Conservation (phyloP, 2,797 vertebrate genomes). For the Neosalanx taihuensis region DNA sequence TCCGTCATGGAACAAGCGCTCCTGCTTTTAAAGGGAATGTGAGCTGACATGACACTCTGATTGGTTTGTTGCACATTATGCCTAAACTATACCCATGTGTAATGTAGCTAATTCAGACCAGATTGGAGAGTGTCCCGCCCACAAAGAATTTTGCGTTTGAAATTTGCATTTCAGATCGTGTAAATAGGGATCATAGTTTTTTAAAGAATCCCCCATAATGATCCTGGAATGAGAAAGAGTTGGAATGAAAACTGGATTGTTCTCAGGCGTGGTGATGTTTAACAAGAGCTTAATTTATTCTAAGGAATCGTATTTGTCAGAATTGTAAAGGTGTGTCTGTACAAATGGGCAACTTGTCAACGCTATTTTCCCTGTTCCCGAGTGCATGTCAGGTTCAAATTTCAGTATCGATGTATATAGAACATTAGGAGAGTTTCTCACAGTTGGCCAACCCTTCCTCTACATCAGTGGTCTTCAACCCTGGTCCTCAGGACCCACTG, state of each 20-base stretch:
- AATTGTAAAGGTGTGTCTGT: not conserved
- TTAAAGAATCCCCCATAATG: conserved; percentile 56
- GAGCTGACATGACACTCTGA: no score
- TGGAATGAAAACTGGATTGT: conserved; percentile 35
- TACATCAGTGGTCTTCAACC: no score
- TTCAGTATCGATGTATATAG: conserved; percentile 12
- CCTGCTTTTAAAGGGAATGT: no score
- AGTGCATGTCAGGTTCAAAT: conserved; percentile 30
- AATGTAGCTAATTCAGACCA: no score
- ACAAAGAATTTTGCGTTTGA: conserved; percentile 47
- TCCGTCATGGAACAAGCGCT: no score
- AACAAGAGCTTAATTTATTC: conserved; percentile 1
- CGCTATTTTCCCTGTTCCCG: conserved; percentile 20
- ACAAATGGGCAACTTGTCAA: not conserved
- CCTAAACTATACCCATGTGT: no score
- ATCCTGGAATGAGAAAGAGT: conserved; percentile 52
- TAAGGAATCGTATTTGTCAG: not conserved
- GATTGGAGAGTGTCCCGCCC: no score
- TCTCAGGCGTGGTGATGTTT: not conserved
- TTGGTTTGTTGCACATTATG: no score
- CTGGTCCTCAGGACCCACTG: no score
- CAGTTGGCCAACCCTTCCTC: conserved; percentile 32
- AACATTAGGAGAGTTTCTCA: conserved; percentile 21
- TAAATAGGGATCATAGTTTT: no score
- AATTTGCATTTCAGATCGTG: conserved; percentile 38